phyloP scores from a whole-genome alignment of 2,113 vertebrate species.

The Chrysemys picta region DNA sequence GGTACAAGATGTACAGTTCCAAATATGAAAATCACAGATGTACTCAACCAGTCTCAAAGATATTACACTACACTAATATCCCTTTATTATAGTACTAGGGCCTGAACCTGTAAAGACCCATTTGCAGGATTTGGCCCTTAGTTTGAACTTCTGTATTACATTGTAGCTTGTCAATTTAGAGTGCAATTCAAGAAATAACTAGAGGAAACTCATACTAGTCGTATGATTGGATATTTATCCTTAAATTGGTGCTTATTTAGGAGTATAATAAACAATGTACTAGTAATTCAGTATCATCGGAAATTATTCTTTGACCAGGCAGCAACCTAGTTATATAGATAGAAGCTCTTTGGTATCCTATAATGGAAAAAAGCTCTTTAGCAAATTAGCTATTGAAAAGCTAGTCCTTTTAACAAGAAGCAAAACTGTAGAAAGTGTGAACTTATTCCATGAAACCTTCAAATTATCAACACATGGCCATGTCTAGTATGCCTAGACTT shows the following conservation, averaged over 20 bases:
- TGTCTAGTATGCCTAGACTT: neutral
- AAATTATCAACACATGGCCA: neutral
- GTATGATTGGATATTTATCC: neutral
- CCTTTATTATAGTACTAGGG: accelerated
- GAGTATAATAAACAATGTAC: neutral
- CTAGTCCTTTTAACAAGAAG: accelerated
- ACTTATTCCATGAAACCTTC: neutral
- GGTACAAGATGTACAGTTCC: neutral
- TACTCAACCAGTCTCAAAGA: neutral
- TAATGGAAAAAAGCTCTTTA: neutral
- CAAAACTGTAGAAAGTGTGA: neutral
- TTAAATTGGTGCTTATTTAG: neutral
- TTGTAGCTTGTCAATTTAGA: neutral
- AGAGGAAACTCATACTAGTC: neutral
- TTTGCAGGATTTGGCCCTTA: neutral
- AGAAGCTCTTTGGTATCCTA: neutral
- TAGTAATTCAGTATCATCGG: neutral
- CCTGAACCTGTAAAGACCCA: neutral
- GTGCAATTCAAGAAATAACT: neutral
- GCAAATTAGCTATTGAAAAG: neutral
- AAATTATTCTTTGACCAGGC: neutral
- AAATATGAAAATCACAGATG: neutral
- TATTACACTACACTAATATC: neutral
- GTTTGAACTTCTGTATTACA: neutral
- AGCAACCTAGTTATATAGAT: neutral